Evolutionary conservation across 2,797 vertebrate genomes (phyloP).

Genomic region (Gadopsis marmoratus): DNA sequence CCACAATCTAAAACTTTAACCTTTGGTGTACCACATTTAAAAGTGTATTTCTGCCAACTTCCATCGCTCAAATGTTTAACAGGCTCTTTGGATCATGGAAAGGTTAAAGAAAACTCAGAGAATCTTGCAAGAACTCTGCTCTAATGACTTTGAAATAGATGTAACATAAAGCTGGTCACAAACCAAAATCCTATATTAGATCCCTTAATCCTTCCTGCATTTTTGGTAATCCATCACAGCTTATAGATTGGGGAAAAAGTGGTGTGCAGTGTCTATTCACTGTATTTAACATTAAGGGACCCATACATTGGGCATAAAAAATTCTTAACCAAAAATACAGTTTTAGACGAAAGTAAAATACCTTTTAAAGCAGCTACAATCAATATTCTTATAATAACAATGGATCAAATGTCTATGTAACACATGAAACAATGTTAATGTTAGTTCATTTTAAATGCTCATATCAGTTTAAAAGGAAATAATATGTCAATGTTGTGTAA

Average conservation of each 20-base stretch:
- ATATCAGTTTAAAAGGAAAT: background rate
- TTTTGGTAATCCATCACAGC: background rate
- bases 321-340: background rate
- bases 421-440: too few relatives aligned
- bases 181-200: constrained; percentile 4
- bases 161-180: background rate
- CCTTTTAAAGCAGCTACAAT: background rate
- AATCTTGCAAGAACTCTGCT: background rate
- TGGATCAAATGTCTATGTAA: background rate
- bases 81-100: background rate
- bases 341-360: background rate
- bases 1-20: constrained; percentile 42
- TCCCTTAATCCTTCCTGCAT: background rate
- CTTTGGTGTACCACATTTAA: constrained; percentile 43
- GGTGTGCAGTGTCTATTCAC: background rate
- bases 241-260: background rate
- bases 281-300: background rate
- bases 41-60: constrained; percentile 10
- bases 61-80: constrained; percentile 7
- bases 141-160: background rate
- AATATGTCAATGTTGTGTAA: background rate
- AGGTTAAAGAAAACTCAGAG: constrained; percentile 13
- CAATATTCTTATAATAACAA: background rate
- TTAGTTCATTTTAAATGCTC: too few relatives aligned
- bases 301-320: background rate